phyloP scores from a whole-genome alignment of 2,888 invertebrate species.

The Dendrolimus pini region DNA sequence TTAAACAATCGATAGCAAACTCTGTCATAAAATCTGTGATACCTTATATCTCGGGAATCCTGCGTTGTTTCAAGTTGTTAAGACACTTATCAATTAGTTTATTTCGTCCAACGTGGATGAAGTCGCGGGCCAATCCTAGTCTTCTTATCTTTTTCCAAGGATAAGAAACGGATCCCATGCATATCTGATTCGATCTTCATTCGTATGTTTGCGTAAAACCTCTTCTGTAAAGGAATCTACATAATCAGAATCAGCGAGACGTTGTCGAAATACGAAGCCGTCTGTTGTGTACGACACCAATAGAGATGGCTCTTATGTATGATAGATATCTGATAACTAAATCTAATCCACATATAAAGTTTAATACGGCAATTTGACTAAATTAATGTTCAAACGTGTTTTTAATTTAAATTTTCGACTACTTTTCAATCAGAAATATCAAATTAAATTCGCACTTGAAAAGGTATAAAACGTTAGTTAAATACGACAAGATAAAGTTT shows the following conservation, averaged over 20 bases:
- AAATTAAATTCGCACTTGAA: too few relatives aligned
- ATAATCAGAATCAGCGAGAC: slow-evolving; percentile 64
- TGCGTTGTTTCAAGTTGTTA: too few relatives aligned
- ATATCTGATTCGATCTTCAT: slow-evolving; percentile 67
- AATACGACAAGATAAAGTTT: too few relatives aligned
- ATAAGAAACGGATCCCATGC: slow-evolving; percentile 64
- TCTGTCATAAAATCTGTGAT: too few relatives aligned
- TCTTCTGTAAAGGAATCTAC: slow-evolving; percentile 57
- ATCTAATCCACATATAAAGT: background rate
- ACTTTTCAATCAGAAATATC: too few relatives aligned
- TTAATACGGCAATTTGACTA: too few relatives aligned
- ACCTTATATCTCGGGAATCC: too few relatives aligned
- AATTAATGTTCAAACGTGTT: background rate
- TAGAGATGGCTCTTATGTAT: background rate
- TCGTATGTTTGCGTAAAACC: slow-evolving; percentile 64
- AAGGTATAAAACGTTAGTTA: too few relatives aligned
- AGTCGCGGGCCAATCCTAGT: slow-evolving; percentile 3
- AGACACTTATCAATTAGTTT: too few relatives aligned
- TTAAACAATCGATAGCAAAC: too few relatives aligned
- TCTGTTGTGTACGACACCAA: slow-evolving; percentile 15
- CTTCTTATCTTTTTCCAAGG: slow-evolving; percentile 47
- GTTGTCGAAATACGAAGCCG: slow-evolving; percentile 50
- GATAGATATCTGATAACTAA: background rate
- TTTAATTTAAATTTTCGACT: background rate
- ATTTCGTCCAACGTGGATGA: too few relatives aligned